phyloP scores from a whole-genome alignment of 1,140 invertebrate species.

The Trichomalopsis sarcophagae region DNA sequence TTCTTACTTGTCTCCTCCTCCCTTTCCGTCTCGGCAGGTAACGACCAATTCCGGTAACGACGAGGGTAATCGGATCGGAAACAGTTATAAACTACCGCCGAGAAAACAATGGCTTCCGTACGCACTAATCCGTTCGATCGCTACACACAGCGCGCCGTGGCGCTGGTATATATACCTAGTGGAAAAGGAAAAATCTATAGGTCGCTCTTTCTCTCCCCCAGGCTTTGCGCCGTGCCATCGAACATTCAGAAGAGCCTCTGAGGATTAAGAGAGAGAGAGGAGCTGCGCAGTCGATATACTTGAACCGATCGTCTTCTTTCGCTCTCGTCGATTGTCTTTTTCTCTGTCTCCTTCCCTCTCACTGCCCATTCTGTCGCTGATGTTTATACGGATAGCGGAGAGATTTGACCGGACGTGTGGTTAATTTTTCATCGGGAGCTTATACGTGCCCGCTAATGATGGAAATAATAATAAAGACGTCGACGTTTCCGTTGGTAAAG shows the following conservation, averaged over 20 bases:
- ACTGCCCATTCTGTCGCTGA: background rate
- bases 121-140: slow-evolving; percentile 45
- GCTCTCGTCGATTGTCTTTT: background rate
- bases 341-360: background rate
- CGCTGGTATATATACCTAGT: background rate
- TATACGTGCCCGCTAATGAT: background rate
- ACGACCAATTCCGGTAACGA: slow-evolving; percentile 39
- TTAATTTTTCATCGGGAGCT: slow-evolving; percentile 1
- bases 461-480: background rate
- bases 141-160: background rate
- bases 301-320: slow-evolving; percentile 31
- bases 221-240: slow-evolving; percentile 29
- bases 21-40: slow-evolving; percentile 14
- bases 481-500: no score
- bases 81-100: slow-evolving; percentile 56
- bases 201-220: background rate
- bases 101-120: slow-evolving; percentile 57
- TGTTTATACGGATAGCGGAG: background rate
- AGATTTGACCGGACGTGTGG: background rate
- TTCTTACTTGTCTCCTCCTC: slow-evolving; percentile 18
- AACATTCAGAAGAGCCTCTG: slow-evolving; percentile 33
- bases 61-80: slow-evolving; percentile 59
- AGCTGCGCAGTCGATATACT: slow-evolving; percentile 4
- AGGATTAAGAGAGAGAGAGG: slow-evolving; percentile 41
- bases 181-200: slow-evolving; percentile 31